phyloP scores from a whole-genome alignment of 1,140 invertebrate genomes.

The Whitmania pigra region DNA sequence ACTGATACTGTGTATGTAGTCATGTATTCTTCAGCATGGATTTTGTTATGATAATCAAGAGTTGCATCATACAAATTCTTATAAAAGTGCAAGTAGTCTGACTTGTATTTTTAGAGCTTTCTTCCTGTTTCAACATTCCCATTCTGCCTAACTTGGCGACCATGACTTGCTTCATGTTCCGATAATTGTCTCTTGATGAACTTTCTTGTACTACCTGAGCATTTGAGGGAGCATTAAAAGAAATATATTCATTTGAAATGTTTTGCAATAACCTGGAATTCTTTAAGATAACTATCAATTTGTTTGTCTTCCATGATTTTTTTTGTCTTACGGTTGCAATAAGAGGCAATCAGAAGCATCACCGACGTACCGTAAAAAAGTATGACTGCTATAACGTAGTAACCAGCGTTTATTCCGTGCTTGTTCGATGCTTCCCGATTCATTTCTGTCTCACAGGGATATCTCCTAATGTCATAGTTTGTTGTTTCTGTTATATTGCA shows the following conservation, averaged over 20 bases:
- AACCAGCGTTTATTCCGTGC: slow-evolving; percentile 3
- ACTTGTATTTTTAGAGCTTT: too few species aligned
- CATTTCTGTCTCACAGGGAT: too few species aligned
- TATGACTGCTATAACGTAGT: slow-evolving; percentile 17
- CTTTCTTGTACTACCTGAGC: slow-evolving; percentile 9
- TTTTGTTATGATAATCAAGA: too few species aligned
- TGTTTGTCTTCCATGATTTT: slow-evolving; percentile 15
- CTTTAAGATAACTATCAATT: slow-evolving; percentile 15
- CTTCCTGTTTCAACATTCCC: background rate
- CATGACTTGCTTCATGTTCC: slow-evolving; percentile 13
- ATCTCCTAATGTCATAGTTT: too few species aligned
- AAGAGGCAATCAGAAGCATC: slow-evolving; percentile 16
- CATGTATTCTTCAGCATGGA: too few species aligned
- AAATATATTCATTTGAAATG: background rate
- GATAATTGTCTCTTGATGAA: slow-evolving; percentile 12
- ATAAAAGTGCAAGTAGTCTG: too few species aligned
- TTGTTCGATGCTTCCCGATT: too few species aligned
- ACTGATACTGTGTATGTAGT: too few species aligned
- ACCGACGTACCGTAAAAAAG: slow-evolving; percentile 12
- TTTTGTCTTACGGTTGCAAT: slow-evolving; percentile 10
- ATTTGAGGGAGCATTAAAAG: background rate
- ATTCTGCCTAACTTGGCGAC: slow-evolving; percentile 11
- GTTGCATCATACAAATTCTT: too few species aligned
- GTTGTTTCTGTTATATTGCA: too few species aligned
- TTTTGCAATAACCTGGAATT: slow-evolving; percentile 10